These are phyloP conservation scores for Psettodes erumei DNA, from an alignment of 2,113 vertebrate genomes.

Conservation along the genomic window DNA sequence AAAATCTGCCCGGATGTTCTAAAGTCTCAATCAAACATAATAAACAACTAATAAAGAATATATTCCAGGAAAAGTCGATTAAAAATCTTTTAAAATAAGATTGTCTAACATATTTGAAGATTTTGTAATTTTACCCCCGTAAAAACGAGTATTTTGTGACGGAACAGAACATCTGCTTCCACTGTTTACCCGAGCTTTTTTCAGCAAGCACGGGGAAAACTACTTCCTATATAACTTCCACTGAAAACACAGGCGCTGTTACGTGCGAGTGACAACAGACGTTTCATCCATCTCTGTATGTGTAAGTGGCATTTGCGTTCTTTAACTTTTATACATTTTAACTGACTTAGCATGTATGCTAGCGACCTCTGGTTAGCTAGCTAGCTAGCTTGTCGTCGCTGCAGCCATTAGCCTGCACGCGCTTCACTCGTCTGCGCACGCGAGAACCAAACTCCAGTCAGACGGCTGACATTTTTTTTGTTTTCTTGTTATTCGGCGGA, in stretches of 20 bases:
- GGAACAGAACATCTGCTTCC: conserved; percentile 21
- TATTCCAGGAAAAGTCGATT: rapidly evolving
- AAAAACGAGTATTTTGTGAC: background rate
- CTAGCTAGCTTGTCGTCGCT: background rate
- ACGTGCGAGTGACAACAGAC: background rate
- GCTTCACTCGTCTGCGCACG: background rate
- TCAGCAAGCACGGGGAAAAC: conserved; percentile 6
- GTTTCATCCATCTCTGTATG: background rate
- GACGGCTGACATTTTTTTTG: background rate
- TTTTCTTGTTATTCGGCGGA: background rate
- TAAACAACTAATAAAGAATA: background rate
- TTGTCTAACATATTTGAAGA: rapidly evolving
- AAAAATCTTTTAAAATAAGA: background rate
- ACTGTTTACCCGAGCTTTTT: conserved; percentile 26
- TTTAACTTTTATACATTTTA: background rate
- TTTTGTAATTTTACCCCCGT: rapidly evolving
- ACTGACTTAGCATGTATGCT: background rate
- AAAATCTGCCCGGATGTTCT: conserved; percentile 37
- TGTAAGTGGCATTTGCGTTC: conserved; percentile 17
- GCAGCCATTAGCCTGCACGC: no score
- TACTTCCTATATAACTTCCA: conserved; percentile 36
- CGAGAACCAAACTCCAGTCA: background rate
- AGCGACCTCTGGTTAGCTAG: background rate
- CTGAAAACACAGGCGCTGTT: background rate
- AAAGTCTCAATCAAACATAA: background rate